phyloP scores from a whole-genome alignment of 2,113 vertebrate species.

The Neotragus pygmaeus region DNA sequence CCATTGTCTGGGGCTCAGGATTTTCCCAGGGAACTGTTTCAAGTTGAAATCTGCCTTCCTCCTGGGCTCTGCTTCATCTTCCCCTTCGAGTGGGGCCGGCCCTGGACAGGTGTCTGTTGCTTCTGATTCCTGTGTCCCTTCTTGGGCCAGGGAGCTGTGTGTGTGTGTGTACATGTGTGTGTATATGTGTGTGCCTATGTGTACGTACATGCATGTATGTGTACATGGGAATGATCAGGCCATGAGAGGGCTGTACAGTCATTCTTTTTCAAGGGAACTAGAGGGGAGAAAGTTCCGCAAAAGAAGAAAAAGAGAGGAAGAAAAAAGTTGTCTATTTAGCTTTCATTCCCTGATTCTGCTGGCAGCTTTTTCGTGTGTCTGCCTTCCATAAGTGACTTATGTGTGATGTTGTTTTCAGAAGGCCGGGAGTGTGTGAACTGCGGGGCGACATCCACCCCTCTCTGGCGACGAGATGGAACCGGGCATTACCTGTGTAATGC shows the following conservation, averaged over 20 bases:
- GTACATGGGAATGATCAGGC: not conserved
- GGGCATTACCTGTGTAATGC: constrained; percentile 99
- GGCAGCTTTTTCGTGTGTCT: not conserved
- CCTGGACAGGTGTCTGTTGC: not conserved
- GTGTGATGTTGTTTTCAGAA: constrained; percentile 90
- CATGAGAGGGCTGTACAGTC: not conserved
- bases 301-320: not conserved
- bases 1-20: not conserved
- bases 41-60: not conserved
- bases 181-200: not conserved
- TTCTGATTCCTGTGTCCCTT: not conserved
- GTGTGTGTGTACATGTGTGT: not conserved
- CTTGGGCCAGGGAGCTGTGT: not conserved
- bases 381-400: constrained; percentile 78
- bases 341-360: not conserved
- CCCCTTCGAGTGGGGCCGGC: not conserved
- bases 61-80: not conserved
- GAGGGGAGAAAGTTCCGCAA: not conserved
- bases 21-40: constrained; percentile 32
- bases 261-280: not conserved
- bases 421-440: constrained; percentile 99
- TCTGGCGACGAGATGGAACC: constrained; percentile 98
- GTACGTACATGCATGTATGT: not conserved
- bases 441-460: constrained; percentile 97
- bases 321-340: not conserved